phyloP scores from a whole-genome alignment of 2,888 invertebrate genomes.

The Morpho helenor region DNA sequence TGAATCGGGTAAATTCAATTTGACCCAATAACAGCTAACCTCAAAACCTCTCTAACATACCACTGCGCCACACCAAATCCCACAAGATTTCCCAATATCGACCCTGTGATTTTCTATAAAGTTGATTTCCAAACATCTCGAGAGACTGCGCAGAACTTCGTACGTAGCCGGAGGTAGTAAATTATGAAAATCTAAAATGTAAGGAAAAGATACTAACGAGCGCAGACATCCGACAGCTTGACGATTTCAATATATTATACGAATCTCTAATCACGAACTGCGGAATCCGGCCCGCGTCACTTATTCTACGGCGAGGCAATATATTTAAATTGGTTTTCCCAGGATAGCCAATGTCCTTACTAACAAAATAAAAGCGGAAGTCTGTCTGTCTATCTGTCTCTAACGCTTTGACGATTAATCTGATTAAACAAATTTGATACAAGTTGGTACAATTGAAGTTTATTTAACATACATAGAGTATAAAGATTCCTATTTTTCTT shows the following conservation, averaged over 20 bases:
- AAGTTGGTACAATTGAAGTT: too few relatives aligned
- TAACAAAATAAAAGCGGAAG: too few relatives aligned
- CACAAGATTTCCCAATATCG: conserved; percentile 3
- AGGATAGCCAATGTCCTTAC: too few relatives aligned
- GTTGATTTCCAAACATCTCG: conserved; percentile 19
- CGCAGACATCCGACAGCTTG: conserved; percentile 14
- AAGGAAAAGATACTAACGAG: conserved; percentile 15
- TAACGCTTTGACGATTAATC: too few relatives aligned
- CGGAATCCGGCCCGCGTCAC: neutral
- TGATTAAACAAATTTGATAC: too few relatives aligned
- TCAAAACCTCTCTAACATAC: neutral
- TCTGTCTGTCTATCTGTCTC: too few relatives aligned
- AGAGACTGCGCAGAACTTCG: conserved; percentile 20
- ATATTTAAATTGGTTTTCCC: too few relatives aligned
- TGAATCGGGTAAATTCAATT: too few relatives aligned
- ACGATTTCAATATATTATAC: conserved; percentile 5
- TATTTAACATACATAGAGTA: too few relatives aligned
- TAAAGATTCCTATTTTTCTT: too few relatives aligned
- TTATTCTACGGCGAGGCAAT: too few relatives aligned
- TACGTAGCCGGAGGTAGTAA: conserved; percentile 23
- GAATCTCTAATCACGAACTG: neutral
- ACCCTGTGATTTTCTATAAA: conserved; percentile 17
- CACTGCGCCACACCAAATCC: neutral
- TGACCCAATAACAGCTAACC: neutral
- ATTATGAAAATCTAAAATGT: conserved; percentile 25